phyloP scores from a whole-genome alignment of 2,888 invertebrate genomes.

The Mythimna albipuncta region DNA sequence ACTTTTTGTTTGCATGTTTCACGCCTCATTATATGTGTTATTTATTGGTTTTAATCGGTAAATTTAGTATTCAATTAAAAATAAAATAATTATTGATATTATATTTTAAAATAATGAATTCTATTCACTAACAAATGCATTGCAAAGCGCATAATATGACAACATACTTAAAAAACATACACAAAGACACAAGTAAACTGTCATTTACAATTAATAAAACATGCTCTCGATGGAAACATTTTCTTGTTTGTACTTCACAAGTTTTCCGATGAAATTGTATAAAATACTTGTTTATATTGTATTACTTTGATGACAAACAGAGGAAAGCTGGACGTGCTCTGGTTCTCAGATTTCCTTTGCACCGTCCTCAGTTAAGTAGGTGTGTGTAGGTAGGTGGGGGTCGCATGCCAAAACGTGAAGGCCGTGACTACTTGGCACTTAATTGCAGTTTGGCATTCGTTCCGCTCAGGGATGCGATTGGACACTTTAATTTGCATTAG shows the following conservation, averaged over 20 bases:
- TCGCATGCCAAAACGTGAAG: conserved; percentile 45
- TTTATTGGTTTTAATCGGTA: not conserved
- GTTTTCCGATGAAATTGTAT: conserved; percentile 33
- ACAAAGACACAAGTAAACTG: conserved; percentile 22
- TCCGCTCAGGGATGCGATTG: conserved; percentile 51
- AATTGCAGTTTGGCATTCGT: conserved; percentile 58
- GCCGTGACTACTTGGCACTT: conserved; percentile 62
- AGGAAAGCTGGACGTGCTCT: conserved; percentile 51
- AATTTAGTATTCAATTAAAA: not conserved
- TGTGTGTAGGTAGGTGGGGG: conserved; percentile 41
- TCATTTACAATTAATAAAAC: conserved; percentile 37
- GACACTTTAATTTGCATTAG: conserved; percentile 65
- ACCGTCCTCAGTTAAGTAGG: conserved; percentile 13
- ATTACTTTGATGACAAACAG: conserved; percentile 50
- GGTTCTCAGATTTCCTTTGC: conserved; percentile 50
- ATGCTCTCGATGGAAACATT: conserved; percentile 21
- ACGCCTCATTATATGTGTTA: not conserved
- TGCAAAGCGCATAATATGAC: conserved; percentile 8
- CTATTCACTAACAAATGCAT: not conserved
- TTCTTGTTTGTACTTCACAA: conserved; percentile 34
- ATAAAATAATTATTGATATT: not conserved
- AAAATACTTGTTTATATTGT: conserved; percentile 46
- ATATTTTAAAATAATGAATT: not conserved
- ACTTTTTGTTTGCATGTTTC: not conserved
- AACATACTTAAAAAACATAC: not conserved